phyloP scores from a whole-genome alignment of 1,140 invertebrate genomes.

The Eumeta japonica region DNA sequence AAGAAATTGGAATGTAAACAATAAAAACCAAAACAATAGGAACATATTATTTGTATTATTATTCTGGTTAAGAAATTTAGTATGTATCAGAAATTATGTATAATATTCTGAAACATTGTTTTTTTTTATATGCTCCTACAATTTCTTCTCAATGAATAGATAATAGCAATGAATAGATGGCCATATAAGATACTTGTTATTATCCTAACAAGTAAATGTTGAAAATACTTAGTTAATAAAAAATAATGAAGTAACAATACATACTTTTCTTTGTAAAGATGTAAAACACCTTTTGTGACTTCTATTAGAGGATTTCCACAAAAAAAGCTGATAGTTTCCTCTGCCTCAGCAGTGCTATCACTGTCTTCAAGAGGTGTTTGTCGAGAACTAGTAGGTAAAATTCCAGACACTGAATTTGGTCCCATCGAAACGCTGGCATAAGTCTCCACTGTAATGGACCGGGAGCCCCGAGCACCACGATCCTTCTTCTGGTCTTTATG shows the following conservation, averaged over 20 bases:
- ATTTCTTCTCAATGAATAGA: no score
- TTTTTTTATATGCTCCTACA: no score
- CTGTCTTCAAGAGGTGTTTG: slow-evolving; percentile 22
- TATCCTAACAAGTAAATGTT: no score
- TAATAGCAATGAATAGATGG: neutral
- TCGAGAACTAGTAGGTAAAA: slow-evolving; percentile 45
- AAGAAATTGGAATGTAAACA: no score
- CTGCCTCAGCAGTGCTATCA: slow-evolving; percentile 33
- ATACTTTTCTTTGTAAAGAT: slow-evolving; percentile 94
- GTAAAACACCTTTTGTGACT: slow-evolving; percentile 92
- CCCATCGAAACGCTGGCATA: slow-evolving; percentile 47
- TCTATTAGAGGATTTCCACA: slow-evolving; percentile 97
- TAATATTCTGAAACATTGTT: no score
- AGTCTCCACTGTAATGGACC: slow-evolving; percentile 54
- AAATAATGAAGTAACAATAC: slow-evolving; percentile 18
- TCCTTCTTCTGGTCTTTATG: no score
- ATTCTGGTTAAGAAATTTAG: no score
- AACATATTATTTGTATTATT: no score
- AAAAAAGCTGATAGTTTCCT: slow-evolving; percentile 78
- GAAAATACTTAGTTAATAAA: neutral
- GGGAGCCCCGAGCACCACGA: slow-evolving; percentile 41
- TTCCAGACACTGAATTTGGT: slow-evolving; percentile 28
- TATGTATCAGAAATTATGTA: no score
- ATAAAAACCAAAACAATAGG: no score
- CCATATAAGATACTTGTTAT: neutral